Evolutionary conservation across 37 sponge, comb jelly and placozoan species (phyloP), one percentile per base, ranked within the genome.

Genomic region (Chondrilla cf. caribensis): DNA sequence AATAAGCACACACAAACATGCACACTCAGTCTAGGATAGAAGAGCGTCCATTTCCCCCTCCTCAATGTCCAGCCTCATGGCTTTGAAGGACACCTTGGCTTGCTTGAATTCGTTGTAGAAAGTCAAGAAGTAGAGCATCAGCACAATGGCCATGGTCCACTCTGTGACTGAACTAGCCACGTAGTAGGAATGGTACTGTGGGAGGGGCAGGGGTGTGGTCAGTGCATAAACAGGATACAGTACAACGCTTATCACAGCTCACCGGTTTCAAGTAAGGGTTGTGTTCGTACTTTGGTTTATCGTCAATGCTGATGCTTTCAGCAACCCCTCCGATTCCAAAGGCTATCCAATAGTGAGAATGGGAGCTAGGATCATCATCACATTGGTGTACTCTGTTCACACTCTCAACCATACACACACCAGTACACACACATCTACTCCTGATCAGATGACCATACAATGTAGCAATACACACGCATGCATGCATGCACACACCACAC

Each of bases 181-280:
- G 18, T 70, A 70, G 39, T 29, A 29, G 21, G 71, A 35, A 31
- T 37, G 39, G 71, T 70, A 70, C 71, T 70, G 40, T 9, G 9
- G 38, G 39, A 37, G 40, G 66, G 26, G 26, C 8, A 64, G 66
- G 18, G 66, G 26, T 8, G 66, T 15, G 66, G 25, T 25, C 22
- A 26, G 66, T 15, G 66, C 9, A 25, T 9, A 26, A n/a, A 22
- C 66, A 14, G 22, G 25, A 64, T 55, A 17, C 11, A 17, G 17
- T 11, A 17, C 17, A 17, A 55, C 17, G 57, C 17, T 11, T 11
- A 55, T 55, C 26, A 5, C 19, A 6, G 8, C 71, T 70, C 18
- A 70, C 71, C 8, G 71, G 71, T 31, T 70, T 38, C 39, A 70
- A 19, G 71, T 70, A 70, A 33, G 71, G 71, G 39, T 70, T 15